These are phyloP conservation scores for Neodiprion lecontei DNA, from an alignment of 1,140 invertebrate species.

Conservation along the genomic window DNA sequence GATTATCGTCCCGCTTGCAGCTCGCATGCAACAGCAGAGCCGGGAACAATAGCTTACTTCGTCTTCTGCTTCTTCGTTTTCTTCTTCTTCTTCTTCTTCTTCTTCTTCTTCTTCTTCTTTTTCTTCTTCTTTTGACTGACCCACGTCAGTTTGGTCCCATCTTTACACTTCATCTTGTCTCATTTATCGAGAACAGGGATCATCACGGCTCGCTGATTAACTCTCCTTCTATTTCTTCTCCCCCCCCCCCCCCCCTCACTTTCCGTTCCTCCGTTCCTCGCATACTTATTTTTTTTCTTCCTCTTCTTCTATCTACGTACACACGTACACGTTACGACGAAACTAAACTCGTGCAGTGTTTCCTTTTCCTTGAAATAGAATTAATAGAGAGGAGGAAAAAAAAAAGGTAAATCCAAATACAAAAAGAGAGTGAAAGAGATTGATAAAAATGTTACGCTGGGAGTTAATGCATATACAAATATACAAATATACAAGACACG, in stretches of 20 bases:
- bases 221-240: neutral
- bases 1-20: too few species aligned
- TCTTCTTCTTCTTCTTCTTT: neutral
- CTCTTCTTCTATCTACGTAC: neutral
- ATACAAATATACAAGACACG: neutral
- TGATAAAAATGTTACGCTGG: too few species aligned
- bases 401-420: too few species aligned
- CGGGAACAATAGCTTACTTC: too few species aligned
- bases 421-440: too few species aligned
- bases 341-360: too few species aligned
- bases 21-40: too few species aligned
- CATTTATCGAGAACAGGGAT: neutral
- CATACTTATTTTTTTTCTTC: neutral
- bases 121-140: neutral
- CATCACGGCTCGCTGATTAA: constrained; percentile 5
- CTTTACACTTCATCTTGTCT: constrained; percentile 11
- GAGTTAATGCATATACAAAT: too few species aligned
- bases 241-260: constrained; percentile 1
- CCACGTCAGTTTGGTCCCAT: neutral
- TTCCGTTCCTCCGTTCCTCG: neutral
- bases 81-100: neutral
- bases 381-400: too few species aligned
- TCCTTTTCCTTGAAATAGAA: too few species aligned
- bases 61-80: neutral
- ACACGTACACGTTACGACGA: too few species aligned